A percentile compares a stretch with the other conserved stretches of the same genome.
phyloP scores from a whole-genome alignment of 2,888 invertebrate genomes.

The Drosophila subquinaria region DNA sequence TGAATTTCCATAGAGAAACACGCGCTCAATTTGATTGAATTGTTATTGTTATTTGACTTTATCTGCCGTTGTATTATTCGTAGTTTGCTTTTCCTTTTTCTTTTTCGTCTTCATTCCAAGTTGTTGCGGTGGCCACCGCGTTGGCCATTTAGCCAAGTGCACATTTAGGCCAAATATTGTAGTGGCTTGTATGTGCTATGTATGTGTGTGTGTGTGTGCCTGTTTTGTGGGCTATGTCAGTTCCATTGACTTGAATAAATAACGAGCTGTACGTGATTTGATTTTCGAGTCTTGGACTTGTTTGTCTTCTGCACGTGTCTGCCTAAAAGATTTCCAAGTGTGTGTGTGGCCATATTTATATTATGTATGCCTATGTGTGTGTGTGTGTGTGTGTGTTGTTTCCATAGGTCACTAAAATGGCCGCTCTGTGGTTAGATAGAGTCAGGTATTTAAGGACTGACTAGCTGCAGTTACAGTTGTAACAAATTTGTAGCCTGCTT shows the following conservation, averaged over 20 bases:
- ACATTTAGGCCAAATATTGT: slow-evolving; percentile 69
- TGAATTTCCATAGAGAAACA: slow-evolving; percentile 62
- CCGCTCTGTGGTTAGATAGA: slow-evolving; percentile 36
- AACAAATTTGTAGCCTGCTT: slow-evolving; percentile 42
- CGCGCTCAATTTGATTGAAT: slow-evolving; percentile 73
- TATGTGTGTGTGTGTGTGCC: slow-evolving; percentile 14
- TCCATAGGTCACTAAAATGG: slow-evolving; percentile 41
- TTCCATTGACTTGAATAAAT: slow-evolving; percentile 71
- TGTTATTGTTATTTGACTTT: slow-evolving; percentile 68
- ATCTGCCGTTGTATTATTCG: slow-evolving; percentile 32
- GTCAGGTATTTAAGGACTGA: slow-evolving; percentile 47
- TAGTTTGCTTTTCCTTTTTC: slow-evolving; percentile 16
- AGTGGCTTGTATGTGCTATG: slow-evolving; percentile 40
- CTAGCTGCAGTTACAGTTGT: slow-evolving; percentile 35
- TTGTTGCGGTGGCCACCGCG: slow-evolving; percentile 53
- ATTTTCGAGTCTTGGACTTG: slow-evolving; percentile 58
- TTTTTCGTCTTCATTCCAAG: slow-evolving; percentile 20
- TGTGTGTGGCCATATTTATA: slow-evolving; percentile 32
- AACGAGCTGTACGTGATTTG: slow-evolving; percentile 70
- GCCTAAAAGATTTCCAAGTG: slow-evolving; percentile 33
- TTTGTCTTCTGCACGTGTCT: slow-evolving; percentile 58
- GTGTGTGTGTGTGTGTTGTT: slow-evolving; percentile 6
- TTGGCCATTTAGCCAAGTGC: slow-evolving; percentile 67
- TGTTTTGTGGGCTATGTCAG: slow-evolving; percentile 47
- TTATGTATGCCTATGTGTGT: slow-evolving; percentile 8